Evolutionary conservation across 2,888 invertebrate genomes (phyloP).

Genomic region (Tribolium freemani): DNA sequence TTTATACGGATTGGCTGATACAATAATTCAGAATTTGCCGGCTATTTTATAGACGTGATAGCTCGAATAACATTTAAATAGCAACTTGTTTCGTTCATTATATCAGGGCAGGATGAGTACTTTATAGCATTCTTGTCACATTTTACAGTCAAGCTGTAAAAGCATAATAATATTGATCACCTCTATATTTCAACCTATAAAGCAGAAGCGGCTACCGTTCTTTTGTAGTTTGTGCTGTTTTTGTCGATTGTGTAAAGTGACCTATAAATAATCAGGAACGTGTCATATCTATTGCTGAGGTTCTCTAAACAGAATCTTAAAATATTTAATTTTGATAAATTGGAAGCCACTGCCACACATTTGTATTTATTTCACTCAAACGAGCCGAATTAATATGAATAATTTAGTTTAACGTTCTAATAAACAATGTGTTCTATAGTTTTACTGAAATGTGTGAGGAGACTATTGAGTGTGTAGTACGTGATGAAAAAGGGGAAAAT

Average conservation of each 20-base stretch:
- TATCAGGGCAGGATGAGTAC: not conserved
- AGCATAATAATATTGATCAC: conserved; percentile 25
- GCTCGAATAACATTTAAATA: not conserved
- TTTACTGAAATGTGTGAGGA: too few relatives aligned
- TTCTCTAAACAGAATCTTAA: too few relatives aligned
- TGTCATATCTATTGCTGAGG: not conserved
- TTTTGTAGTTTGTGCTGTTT: conserved; percentile 21
- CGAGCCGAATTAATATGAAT: not conserved
- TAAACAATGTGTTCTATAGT: not conserved
- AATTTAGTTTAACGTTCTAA: not conserved
- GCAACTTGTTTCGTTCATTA: not conserved
- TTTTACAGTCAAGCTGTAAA: conserved; percentile 17
- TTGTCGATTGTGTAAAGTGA: conserved; percentile 20
- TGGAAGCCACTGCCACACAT: too few relatives aligned
- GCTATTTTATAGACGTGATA: not conserved
- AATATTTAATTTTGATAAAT: too few relatives aligned
- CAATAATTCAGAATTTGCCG: not conserved
- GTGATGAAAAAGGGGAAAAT: not conserved
- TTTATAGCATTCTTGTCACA: conserved; percentile 4
- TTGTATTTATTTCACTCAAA: not conserved
- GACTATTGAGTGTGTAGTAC: too few relatives aligned
- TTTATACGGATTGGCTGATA: not conserved
- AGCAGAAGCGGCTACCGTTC: conserved; percentile 2
- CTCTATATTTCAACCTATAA: not conserved
- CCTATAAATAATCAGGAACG: conserved; percentile 15